Evolutionary conservation across 2,888 invertebrate species (phyloP).

Genomic region (Palloptera scutellata): DNA sequence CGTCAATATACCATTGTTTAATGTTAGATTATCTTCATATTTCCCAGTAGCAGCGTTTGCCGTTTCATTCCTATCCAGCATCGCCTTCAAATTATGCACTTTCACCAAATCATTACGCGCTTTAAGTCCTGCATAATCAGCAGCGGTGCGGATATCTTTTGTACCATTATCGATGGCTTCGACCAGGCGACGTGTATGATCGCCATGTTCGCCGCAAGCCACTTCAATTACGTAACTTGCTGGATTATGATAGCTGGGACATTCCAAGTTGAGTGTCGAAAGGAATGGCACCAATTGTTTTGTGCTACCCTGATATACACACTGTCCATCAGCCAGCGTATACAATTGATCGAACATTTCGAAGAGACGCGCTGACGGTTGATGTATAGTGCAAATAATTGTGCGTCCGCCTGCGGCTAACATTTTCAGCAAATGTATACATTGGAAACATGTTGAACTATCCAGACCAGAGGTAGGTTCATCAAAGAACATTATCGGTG

Average conservation of each 20-base stretch:
- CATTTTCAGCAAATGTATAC: conserved; percentile 87
- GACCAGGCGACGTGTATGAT: conserved; percentile 83
- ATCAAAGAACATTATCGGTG: conserved; percentile 97
- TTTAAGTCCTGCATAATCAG: conserved; percentile 72
- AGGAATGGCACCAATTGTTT: conserved; percentile 84
- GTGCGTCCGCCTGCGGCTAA: conserved; percentile 90
- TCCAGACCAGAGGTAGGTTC: conserved; percentile 97
- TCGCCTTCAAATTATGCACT: conserved; percentile 65
- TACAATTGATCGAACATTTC: conserved; percentile 97
- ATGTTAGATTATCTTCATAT: conserved; percentile 57
- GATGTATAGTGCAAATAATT: conserved; percentile 91
- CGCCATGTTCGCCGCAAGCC: conserved; percentile 95
- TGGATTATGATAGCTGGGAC: conserved; percentile 96
- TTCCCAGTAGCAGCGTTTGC: conserved; percentile 57
- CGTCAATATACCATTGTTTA: conserved; percentile 63
- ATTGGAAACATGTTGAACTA: conserved; percentile 94
- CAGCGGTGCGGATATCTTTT: conserved; percentile 79
- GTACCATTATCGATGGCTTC: conserved; percentile 86
- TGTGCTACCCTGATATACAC: conserved; percentile 92
- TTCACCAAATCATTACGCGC: conserved; percentile 66
- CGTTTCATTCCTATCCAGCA: conserved; percentile 68
- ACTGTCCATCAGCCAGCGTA: conserved; percentile 92
- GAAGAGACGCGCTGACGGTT: conserved; percentile 94
- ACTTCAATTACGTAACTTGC: conserved; percentile 97
- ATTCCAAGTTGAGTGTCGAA: conserved; percentile 81